Percentiles rank a stretch among this genome's conserved stretches.
Evolutionary conservation across 2,888 invertebrate species (phyloP).

Genomic region (Caenorhabditis sp.): DNA sequence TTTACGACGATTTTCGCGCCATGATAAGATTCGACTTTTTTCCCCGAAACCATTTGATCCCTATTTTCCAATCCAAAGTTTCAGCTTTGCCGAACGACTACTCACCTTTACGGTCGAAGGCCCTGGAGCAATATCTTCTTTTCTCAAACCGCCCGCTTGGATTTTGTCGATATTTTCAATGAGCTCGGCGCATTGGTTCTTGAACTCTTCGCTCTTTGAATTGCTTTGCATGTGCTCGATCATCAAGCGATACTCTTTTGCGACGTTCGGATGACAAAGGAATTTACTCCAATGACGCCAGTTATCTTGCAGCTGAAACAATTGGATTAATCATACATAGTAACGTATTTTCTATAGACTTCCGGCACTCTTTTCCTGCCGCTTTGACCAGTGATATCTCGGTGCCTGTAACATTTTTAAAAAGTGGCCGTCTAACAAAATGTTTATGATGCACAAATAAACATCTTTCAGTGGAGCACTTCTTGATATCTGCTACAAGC

Average conservation of each 20-base stretch:
- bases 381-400: too few species aligned
- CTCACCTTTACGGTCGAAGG: slow-evolving; percentile 42
- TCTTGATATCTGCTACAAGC: too few species aligned
- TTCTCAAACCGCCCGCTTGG: slow-evolving; percentile 45
- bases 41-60: too few species aligned
- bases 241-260: slow-evolving; percentile 27
- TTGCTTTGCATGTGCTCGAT: slow-evolving; percentile 17
- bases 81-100: not conserved
- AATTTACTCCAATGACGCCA: slow-evolving; percentile 61
- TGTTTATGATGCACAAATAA: too few species aligned
- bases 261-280: slow-evolving; percentile 42
- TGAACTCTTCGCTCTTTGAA: slow-evolving; percentile 55
- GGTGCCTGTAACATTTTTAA: too few species aligned
- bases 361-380: too few species aligned
- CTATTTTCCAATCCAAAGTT: too few species aligned
- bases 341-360: too few species aligned
- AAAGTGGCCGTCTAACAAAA: too few species aligned
- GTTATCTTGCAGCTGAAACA: slow-evolving; percentile 53
- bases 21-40: too few species aligned
- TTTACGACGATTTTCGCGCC: too few species aligned
- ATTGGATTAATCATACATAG: not conserved
- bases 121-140: slow-evolving; percentile 35
- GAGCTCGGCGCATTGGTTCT: slow-evolving; percentile 37
- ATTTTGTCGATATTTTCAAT: slow-evolving; percentile 42
- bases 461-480: too few species aligned